A percentile compares a stretch with the other conserved stretches of the same genome.
Evolutionary conservation across 2,888 invertebrate species (phyloP).

Genomic region (Acutogordius australiensis): DNA sequence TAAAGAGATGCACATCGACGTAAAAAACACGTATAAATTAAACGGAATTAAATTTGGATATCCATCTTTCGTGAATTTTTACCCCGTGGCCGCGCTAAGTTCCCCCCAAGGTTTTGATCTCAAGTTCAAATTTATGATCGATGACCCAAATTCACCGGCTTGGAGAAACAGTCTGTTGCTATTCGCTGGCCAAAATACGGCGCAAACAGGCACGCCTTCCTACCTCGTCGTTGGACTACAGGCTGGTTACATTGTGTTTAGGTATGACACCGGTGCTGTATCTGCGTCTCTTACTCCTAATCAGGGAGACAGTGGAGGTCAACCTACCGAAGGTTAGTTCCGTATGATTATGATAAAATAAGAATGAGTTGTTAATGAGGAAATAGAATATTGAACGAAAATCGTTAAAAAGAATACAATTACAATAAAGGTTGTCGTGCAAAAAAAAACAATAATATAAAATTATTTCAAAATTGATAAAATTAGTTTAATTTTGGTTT

Average conservation of each 20-base stretch:
- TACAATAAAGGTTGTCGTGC: too few relatives aligned
- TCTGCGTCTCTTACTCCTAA: neutral
- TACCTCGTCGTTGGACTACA: neutral
- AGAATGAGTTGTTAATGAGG: too few relatives aligned
- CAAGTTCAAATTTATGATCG: neutral
- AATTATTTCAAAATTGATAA: too few relatives aligned
- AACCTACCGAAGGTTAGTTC: too few relatives aligned
- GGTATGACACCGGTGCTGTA: neutral
- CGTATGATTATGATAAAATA: too few relatives aligned
- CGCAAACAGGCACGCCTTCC: neutral
- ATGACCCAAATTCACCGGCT: neutral
- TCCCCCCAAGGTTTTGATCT: neutral
- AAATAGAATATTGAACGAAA: too few relatives aligned
- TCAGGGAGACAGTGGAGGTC: neutral
- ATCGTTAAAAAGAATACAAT: too few relatives aligned
- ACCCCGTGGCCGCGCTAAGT: neutral
- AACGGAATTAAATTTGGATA: constrained; percentile 7
- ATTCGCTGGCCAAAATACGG: neutral
- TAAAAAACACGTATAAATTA: neutral
- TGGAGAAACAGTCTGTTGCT: neutral
- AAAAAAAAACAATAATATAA: too few relatives aligned
- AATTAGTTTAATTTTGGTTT: too few relatives aligned
- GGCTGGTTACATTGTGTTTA: neutral
- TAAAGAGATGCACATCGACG: neutral
- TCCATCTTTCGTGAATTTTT: neutral